Conservation (phyloP, 1,140 invertebrate species). For the Trichogramma pretiosum region DNA sequence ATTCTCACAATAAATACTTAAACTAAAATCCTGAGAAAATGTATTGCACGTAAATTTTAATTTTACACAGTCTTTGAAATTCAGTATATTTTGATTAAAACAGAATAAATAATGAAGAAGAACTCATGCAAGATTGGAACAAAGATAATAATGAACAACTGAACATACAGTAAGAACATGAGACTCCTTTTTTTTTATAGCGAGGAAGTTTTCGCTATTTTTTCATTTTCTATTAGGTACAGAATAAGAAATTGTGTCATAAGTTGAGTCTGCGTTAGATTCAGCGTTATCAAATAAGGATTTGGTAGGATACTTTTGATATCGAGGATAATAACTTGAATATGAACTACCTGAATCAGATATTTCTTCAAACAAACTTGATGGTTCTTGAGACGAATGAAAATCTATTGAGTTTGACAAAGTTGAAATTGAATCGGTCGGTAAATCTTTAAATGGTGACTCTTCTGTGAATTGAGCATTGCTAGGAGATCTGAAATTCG, state of each 20-base stretch:
- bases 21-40: too few relatives aligned
- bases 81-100: too few relatives aligned
- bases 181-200: too few relatives aligned
- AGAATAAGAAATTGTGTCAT: slow-evolving; percentile 44
- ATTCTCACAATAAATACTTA: too few relatives aligned
- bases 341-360: slow-evolving; percentile 24
- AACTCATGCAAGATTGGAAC: too few relatives aligned
- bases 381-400: neutral
- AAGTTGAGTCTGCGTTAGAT: slow-evolving; percentile 22
- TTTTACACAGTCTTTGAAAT: too few relatives aligned
- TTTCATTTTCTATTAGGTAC: slow-evolving; percentile 29
- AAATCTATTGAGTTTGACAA: slow-evolving; percentile 12
- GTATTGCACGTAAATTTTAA: too few relatives aligned
- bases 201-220: too few relatives aligned
- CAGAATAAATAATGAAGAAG: too few relatives aligned
- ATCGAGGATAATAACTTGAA: slow-evolving; percentile 29
- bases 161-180: too few relatives aligned
- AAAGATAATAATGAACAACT: too few relatives aligned
- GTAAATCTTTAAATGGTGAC: neutral
- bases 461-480: neutral
- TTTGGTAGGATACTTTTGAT: slow-evolving; percentile 23
- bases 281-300: too few relatives aligned
- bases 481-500: neutral
- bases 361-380: neutral
- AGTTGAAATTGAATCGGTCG: neutral